phyloP scores from a whole-genome alignment of 2,888 invertebrate genomes.

The Perdita meconis region DNA sequence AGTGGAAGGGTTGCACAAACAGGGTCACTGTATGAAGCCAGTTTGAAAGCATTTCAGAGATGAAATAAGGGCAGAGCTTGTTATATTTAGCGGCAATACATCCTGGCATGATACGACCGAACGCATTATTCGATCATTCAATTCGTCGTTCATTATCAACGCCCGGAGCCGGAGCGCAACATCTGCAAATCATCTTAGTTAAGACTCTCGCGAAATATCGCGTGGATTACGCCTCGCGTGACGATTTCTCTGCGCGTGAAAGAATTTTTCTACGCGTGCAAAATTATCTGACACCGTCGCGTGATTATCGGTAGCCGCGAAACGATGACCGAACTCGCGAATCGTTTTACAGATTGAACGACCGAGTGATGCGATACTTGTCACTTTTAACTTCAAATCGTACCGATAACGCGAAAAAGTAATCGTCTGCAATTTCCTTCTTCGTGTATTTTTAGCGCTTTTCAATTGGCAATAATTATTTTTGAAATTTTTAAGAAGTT shows the following conservation, averaged over 20 bases:
- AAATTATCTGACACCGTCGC: slow-evolving; percentile 6
- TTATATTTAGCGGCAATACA: slow-evolving; percentile 41
- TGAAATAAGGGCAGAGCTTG: background rate
- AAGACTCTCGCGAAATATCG: slow-evolving; percentile 8
- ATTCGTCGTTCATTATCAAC: slow-evolving; percentile 37
- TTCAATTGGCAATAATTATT: background rate
- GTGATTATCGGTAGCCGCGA: background rate
- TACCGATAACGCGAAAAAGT: background rate
- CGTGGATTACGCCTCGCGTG: background rate
- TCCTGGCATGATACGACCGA: background rate
- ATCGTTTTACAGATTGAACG: background rate
- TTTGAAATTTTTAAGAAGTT: background rate
- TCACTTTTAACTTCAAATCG: background rate
- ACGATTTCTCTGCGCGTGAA: background rate
- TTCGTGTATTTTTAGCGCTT: no score
- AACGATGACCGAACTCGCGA: background rate
- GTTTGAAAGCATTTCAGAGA: slow-evolving; percentile 34
- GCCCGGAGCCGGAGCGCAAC: slow-evolving; percentile 18
- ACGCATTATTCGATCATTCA: slow-evolving; percentile 15
- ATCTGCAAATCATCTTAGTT: slow-evolving; percentile 15
- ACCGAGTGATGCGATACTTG: background rate
- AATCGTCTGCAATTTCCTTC: background rate
- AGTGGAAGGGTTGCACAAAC: background rate
- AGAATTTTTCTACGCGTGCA: slow-evolving; percentile 23
- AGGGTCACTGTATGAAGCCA: background rate